A percentile compares a stretch with the other conserved stretches of the same genome.
Conservation (phyloP, 2,797 vertebrate species). For the Gymnothorax reevesii region DNA sequence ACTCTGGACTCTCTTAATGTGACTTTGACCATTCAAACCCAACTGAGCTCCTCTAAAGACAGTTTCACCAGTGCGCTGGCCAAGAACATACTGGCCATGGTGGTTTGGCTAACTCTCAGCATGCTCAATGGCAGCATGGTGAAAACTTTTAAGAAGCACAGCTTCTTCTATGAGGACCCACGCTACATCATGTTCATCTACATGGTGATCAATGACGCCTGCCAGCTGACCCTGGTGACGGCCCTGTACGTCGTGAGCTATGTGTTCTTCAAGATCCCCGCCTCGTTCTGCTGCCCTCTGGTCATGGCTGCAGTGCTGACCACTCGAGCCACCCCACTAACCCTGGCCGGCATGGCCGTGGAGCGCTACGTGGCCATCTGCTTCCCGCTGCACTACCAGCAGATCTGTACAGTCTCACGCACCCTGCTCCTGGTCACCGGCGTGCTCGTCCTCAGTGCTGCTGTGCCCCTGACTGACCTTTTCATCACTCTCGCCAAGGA, state of each 20-base stretch:
- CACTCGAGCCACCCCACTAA: conserved; percentile 74
- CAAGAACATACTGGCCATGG: conserved; percentile 73
- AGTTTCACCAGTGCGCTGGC: conserved; percentile 65
- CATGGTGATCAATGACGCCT: conserved; percentile 76
- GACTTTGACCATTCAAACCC: conserved; percentile 41
- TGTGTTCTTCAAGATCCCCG: conserved; percentile 69
- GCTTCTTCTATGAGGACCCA: conserved; percentile 74
- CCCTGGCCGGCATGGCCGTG: conserved; percentile 75
- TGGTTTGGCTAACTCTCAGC: conserved; percentile 75
- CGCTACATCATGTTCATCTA: conserved; percentile 79
- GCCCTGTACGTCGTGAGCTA: conserved; percentile 75
- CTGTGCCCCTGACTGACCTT: conserved; percentile 68
- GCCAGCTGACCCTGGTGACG: conserved; percentile 73
- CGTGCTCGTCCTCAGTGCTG: conserved; percentile 61
- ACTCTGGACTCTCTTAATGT: conserved; percentile 38
- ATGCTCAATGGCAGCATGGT: conserved; percentile 74
- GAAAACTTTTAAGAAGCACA: conserved; percentile 70
- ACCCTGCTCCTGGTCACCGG: conserved; percentile 60
- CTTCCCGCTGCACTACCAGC: conserved; percentile 68
- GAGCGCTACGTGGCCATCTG: conserved; percentile 77
- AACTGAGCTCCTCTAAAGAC: conserved; percentile 50
- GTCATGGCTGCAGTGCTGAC: conserved; percentile 71
- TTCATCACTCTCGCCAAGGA: conserved; percentile 63
- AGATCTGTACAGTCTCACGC: conserved; percentile 69
- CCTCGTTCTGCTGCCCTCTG: conserved; percentile 68